Evolutionary conservation across 2,113 vertebrate genomes (phyloP).

Genomic region (Melanostigma gelatinosum): DNA sequence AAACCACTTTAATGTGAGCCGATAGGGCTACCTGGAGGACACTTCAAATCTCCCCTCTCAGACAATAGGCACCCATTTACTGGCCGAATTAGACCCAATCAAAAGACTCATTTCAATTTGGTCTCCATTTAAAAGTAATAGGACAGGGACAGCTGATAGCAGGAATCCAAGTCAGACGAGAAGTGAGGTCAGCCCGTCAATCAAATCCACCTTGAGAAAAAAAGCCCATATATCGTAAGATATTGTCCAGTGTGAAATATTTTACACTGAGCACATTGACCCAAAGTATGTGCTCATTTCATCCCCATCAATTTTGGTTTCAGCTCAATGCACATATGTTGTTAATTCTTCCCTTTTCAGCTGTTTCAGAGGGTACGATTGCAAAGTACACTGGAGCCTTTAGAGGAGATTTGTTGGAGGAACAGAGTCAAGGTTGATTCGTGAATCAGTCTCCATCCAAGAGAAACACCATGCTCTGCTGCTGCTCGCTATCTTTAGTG

Average conservation of each 20-base stretch:
- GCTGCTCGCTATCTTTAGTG: constrained; percentile 67
- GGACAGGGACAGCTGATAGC: constrained; percentile 25
- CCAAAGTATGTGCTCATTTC: neutral
- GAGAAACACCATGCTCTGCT: constrained; percentile 65
- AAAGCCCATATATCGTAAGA: neutral
- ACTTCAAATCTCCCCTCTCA: constrained; percentile 45
- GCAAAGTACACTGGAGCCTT: constrained; percentile 37
- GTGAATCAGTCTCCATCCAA: constrained; percentile 74
- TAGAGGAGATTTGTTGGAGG: constrained; percentile 53
- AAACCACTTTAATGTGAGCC: constrained; percentile 43
- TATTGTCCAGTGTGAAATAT: neutral
- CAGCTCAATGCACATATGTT: constrained; percentile 12
- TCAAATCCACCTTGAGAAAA: constrained; percentile 24
- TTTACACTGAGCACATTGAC: neutral
- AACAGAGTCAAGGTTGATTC: constrained; percentile 73
- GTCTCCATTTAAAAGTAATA: constrained; percentile 52
- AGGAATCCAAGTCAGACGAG: constrained; percentile 32
- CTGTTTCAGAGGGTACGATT: neutral
- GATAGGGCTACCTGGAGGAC: constrained; percentile 45
- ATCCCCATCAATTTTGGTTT: constrained; percentile 2
- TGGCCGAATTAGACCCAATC: constrained; percentile 62
- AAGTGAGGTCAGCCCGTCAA: constrained; percentile 42
- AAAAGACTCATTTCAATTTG: constrained; percentile 61
- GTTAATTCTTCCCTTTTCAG: constrained; percentile 33
- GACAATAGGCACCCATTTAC: constrained; percentile 37